Evolutionary conservation across 2,797 vertebrate species (phyloP), one percentile per base, ranked within the genome.

Genomic region (Clamator glandarius): DNA sequence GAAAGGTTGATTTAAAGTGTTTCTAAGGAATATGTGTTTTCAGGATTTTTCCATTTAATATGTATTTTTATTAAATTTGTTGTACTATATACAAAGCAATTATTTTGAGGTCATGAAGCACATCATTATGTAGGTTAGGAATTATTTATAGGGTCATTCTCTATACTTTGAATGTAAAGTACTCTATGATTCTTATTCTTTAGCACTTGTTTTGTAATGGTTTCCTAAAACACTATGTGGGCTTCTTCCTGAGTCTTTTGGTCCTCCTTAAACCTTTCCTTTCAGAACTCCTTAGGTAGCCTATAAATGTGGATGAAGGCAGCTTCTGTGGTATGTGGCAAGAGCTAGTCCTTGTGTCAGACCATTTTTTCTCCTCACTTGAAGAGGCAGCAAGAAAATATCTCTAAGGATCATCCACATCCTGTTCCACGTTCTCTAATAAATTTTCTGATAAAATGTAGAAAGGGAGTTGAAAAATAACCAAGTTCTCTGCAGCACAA

Each of bases 81-180:
- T 82, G 24, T 84, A 74, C 18, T 52, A 63, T 66, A 81, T 90
- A 62, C 18, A 81, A 93, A 90, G 26, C 41, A 90, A 74, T 55
- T 58, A 75, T 67, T 96, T 81, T 83, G 70, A 90, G 23, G 20
- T 82, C 57, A 68, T 72, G 94, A 75, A 35, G 14, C 26, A 59
- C 35, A 57, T 46, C 3, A 36, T 67, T 57, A 26, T 64, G 13
- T 68, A 66, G 28, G 8, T 70, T 63, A 50, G 67, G 42, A 83
- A 87, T 94, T 83, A 78, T 90, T 97, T 93, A 76, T 80, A 74
- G 68, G 25, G 9, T 68, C 36, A 78, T 91, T 92, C n/a, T 72
- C 79, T 87, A n/a, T 79, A 31, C 31, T 42, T 61, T 57, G 14
- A 28, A 42, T 39, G 36, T 48, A 72, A 78, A 92, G 75, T 80